A percentile compares a stretch with the other conserved stretches of the same genome.
phyloP scores from a whole-genome alignment of 1,140 invertebrate genomes.

The Drosophila pruinosa region DNA sequence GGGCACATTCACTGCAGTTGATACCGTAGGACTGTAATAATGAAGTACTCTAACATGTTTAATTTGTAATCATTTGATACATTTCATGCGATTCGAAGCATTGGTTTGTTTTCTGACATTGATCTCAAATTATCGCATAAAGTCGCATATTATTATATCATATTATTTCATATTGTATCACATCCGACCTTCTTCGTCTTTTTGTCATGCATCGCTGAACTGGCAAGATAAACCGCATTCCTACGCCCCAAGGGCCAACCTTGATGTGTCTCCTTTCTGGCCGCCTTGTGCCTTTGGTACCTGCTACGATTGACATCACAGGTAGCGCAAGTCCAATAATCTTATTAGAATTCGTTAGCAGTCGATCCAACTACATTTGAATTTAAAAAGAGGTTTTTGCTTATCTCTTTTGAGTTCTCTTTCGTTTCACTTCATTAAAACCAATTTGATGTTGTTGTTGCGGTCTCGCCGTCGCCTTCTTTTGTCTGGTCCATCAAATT shows the following conservation, averaged over 20 bases:
- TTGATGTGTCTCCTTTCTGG: conserved; percentile 29
- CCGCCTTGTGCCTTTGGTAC: conserved; percentile 37
- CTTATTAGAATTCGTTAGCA: conserved; percentile 68
- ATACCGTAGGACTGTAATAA: background rate
- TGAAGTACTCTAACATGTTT: background rate
- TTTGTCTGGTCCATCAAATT: conserved; percentile 41
- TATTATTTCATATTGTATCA: conserved; percentile 1
- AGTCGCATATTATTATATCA: conserved; percentile 4
- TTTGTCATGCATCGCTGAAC: conserved; percentile 10
- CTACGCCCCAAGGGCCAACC: conserved; percentile 15
- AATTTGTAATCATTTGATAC: background rate
- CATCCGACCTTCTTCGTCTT: background rate
- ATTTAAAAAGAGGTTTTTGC: conserved; percentile 28
- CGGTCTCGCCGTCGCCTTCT: conserved; percentile 16
- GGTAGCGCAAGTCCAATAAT: conserved; percentile 44
- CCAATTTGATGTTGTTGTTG: conserved; percentile 43
- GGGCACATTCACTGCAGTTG: background rate
- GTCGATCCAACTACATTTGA: conserved; percentile 29
- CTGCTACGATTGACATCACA: conserved; percentile 43
- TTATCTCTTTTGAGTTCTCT: conserved; percentile 24
- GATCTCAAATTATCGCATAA: conserved; percentile 19
- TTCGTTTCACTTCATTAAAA: conserved; percentile 55
- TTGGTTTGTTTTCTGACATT: conserved; percentile 2
- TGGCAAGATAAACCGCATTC: conserved; percentile 22
- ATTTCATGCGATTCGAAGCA: background rate